Evolutionary conservation across 2,888 invertebrate species (phyloP).

Genomic region (Phortica magna): DNA sequence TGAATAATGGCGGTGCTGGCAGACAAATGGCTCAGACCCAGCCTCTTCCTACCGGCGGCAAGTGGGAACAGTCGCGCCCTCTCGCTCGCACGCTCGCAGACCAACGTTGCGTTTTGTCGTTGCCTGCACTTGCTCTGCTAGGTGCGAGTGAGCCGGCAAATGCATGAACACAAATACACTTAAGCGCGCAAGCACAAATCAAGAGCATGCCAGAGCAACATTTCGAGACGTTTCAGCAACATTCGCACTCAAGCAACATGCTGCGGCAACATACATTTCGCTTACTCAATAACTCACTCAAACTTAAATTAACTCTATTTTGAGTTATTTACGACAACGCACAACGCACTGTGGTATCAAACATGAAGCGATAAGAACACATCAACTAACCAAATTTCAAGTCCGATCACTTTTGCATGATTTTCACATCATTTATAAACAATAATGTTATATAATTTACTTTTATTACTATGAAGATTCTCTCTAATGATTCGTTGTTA

Average conservation of each 20-base stretch:
- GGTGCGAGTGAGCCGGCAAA: slow-evolving; percentile 54
- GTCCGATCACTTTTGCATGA: background rate
- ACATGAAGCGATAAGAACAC: background rate
- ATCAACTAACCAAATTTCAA: background rate
- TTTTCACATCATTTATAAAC: background rate
- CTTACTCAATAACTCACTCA: slow-evolving; percentile 34
- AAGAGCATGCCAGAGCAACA: background rate
- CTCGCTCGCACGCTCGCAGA: slow-evolving; percentile 44
- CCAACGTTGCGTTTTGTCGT: slow-evolving; percentile 17
- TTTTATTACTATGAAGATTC: too few relatives aligned
- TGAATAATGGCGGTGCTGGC: slow-evolving; percentile 77
- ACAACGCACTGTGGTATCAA: background rate
- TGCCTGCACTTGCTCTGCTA: too few relatives aligned
- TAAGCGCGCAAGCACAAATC: background rate
- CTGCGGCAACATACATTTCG: slow-evolving; percentile 29
- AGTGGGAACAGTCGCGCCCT: slow-evolving; percentile 41
- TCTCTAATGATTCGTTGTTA: too few relatives aligned
- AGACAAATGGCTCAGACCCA: slow-evolving; percentile 76
- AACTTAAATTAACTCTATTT: background rate
- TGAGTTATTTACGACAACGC: background rate
- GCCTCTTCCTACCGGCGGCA: slow-evolving; percentile 67
- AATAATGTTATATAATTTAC: background rate
- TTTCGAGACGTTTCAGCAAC: background rate
- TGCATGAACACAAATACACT: background rate
- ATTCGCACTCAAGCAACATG: slow-evolving; percentile 36